Conservation (phyloP, 92 coral and sea anemone genomes). For the Desmophyllum pertusum region DNA sequence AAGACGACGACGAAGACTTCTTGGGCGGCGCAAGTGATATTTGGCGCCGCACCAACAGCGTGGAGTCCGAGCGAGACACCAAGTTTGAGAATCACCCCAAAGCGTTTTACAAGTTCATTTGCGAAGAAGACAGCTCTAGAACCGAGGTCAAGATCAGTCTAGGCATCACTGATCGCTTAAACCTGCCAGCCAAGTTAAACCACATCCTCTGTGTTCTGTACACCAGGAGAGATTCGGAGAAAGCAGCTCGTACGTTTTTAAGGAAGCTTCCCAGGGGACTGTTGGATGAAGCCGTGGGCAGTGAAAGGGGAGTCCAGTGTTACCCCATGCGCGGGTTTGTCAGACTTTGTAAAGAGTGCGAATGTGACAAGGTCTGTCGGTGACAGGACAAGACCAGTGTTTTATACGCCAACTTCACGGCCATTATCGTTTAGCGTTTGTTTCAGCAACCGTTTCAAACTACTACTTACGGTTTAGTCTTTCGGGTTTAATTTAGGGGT, state of each 20-base stretch:
- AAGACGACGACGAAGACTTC: conserved; percentile 53
- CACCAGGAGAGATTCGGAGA: conserved; percentile 75
- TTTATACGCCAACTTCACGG: no score
- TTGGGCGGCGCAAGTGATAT: conserved; percentile 62
- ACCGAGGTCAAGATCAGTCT: conserved; percentile 70
- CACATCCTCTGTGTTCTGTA: conserved; percentile 78
- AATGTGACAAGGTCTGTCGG: background rate
- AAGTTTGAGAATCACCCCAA: conserved; percentile 62
- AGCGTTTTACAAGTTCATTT: conserved; percentile 75
- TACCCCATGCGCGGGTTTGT: conserved; percentile 7
- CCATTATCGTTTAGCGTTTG: no score
- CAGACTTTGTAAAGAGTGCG: background rate
- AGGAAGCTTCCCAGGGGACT: conserved; percentile 50
- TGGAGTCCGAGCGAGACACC: conserved; percentile 39
- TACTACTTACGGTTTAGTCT: no score
- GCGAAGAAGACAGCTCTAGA: conserved; percentile 75
- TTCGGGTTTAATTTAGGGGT: no score
- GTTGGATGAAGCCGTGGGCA: conserved; percentile 64
- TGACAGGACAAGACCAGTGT: background rate
- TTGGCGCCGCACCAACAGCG: conserved; percentile 47
- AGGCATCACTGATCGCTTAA: conserved; percentile 66
- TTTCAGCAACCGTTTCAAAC: no score
- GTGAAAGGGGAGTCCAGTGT: conserved; percentile 38
- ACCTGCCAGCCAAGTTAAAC: conserved; percentile 50
- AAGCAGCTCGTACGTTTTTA: conserved; percentile 70